Conservation (phyloP, 2,888 invertebrate genomes). For the Hypena proboscidalis region DNA sequence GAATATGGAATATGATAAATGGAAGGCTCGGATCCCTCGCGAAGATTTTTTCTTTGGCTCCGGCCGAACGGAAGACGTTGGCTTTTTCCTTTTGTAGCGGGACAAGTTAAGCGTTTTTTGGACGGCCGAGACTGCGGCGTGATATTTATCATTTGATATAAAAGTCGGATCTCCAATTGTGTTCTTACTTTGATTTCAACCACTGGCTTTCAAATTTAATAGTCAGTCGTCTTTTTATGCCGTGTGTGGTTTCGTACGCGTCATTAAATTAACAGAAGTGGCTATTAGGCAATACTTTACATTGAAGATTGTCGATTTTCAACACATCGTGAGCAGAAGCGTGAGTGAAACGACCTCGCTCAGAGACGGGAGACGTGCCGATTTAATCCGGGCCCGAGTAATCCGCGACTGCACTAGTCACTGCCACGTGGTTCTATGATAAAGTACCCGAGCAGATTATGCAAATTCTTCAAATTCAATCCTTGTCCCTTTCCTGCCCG, state of each 20-base stretch:
- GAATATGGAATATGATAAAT: conserved; percentile 86
- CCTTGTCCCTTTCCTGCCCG: conserved; percentile 59
- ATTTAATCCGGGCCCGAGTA: conserved; percentile 75
- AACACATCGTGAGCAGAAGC: conserved; percentile 41
- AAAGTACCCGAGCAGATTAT: conserved; percentile 84
- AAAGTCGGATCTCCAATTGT: conserved; percentile 75
- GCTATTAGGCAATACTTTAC: conserved; percentile 22
- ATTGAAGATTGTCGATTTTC: conserved; percentile 31
- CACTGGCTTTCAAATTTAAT: conserved; percentile 51
- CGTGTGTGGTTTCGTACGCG: conserved; percentile 29
- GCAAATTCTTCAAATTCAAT: conserved; percentile 81
- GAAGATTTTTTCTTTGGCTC: conserved; percentile 83
- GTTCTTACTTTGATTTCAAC: conserved; percentile 66
- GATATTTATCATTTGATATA: conserved; percentile 83
- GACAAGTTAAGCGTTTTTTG: conserved; percentile 85
- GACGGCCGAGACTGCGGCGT: conserved; percentile 73
- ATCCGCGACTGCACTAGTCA: conserved; percentile 84
- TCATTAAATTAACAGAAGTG: conserved; percentile 29
- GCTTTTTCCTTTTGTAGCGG: conserved; percentile 84
- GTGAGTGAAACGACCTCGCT: conserved; percentile 58
- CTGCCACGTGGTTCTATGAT: conserved; percentile 85
- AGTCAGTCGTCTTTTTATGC: conserved; percentile 30
- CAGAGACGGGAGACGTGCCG: conserved; percentile 53
- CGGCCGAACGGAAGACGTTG: conserved; percentile 84
- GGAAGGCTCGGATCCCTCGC: conserved; percentile 82